Evolutionary conservation across 2,888 invertebrate species (phyloP).

Genomic region (Isoperla grammatica): DNA sequence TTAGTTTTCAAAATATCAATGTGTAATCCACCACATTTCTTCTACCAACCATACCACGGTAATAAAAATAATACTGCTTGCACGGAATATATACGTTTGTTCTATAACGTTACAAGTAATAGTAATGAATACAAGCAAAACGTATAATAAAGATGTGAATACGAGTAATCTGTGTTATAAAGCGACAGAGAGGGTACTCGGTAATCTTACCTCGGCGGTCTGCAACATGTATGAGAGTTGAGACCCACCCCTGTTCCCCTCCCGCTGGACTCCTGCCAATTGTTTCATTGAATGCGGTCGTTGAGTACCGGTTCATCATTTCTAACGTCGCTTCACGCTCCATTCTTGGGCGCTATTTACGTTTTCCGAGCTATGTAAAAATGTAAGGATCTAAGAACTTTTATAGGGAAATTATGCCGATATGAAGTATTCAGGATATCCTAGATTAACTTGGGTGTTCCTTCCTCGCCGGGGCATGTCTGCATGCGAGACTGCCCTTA

Average conservation of each 20-base stretch:
- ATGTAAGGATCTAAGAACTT: slow-evolving; percentile 24
- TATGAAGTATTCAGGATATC: slow-evolving; percentile 35
- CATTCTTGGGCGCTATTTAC: slow-evolving; percentile 25
- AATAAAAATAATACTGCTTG: too few species aligned
- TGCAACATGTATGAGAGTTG: too few species aligned
- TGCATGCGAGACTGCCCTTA: not conserved
- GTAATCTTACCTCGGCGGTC: too few species aligned
- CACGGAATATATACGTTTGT: too few species aligned
- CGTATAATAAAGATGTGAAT: too few species aligned
- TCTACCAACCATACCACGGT: too few species aligned
- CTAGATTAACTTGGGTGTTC: slow-evolving; percentile 34
- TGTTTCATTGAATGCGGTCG: slow-evolving; percentile 4
- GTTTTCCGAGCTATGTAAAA: slow-evolving; percentile 28
- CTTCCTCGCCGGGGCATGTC: slow-evolving; percentile 20
- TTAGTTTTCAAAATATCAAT: too few species aligned
- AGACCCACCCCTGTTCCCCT: not conserved
- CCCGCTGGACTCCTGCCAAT: slow-evolving; percentile 1
- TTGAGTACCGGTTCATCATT: not conserved
- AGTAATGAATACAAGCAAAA: too few species aligned
- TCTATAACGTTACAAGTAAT: too few species aligned
- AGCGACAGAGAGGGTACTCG: too few species aligned
- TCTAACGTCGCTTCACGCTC: slow-evolving; percentile 22
- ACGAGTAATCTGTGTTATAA: too few species aligned
- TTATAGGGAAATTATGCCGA: slow-evolving; percentile 35
- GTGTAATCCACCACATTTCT: too few species aligned